phyloP scores from a whole-genome alignment of 2,113 vertebrate species.

The Bothrops jararaca region DNA sequence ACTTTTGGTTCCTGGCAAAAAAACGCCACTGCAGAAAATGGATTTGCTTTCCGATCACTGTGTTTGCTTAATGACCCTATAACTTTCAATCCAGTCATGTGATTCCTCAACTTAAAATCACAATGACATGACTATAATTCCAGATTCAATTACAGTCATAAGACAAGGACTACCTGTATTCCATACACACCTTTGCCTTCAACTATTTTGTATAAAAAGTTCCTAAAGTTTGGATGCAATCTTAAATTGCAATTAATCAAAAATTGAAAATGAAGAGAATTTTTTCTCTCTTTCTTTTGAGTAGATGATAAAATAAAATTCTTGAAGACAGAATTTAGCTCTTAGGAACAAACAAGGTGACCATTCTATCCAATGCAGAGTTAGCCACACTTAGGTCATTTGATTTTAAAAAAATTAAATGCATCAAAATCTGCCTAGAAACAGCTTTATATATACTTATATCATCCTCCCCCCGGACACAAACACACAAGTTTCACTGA shows the following conservation, averaged over 20 bases:
- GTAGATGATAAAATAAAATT: neutral
- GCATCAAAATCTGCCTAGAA: neutral
- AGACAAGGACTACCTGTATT: neutral
- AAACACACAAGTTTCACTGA: neutral
- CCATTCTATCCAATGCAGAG: neutral
- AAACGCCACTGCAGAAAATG: neutral
- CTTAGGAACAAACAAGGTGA: neutral
- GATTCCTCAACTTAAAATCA: neutral
- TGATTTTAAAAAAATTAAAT: neutral
- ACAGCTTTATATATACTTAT: neutral
- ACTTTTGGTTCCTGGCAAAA: neutral
- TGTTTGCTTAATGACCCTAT: neutral
- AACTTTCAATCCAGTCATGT: neutral
- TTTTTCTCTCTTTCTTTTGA: neutral
- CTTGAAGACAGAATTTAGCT: neutral
- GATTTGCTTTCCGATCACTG: neutral
- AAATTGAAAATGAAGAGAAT: neutral
- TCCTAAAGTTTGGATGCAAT: neutral
- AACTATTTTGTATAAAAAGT: neutral
- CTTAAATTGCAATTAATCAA: neutral
- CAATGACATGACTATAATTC: no score
- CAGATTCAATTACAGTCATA: no score
- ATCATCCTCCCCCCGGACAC: no score
- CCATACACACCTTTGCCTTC: neutral
- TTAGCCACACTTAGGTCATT: neutral